Percentiles rank a stretch among this genome's conserved stretches.
These are phyloP conservation scores for Orthosia gothica DNA, from an alignment of 2,888 invertebrate genomes.

Conservation along the genomic window DNA sequence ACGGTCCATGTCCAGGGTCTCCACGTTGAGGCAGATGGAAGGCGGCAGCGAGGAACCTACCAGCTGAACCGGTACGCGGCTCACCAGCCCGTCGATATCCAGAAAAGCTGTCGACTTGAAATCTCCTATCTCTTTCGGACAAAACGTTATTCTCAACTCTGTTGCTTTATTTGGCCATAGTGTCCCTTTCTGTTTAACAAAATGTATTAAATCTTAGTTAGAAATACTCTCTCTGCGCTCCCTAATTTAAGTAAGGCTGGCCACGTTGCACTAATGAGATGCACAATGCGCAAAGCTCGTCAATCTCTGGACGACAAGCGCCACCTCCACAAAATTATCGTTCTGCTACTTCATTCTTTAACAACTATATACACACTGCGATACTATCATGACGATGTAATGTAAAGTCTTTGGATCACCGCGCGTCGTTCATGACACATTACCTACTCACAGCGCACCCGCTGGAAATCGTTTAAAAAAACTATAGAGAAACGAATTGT, in stretches of 20 bases:
- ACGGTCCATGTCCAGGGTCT: slow-evolving; percentile 90
- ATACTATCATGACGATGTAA: neutral
- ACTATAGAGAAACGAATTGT: no score
- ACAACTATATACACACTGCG: neutral
- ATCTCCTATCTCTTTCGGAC: slow-evolving; percentile 89
- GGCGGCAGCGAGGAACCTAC: slow-evolving; percentile 92
- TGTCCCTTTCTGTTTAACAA: slow-evolving; percentile 88
- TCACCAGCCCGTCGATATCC: slow-evolving; percentile 91
- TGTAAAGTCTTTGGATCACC: no score
- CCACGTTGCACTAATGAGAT: no score
- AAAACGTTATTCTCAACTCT: slow-evolving; percentile 90
- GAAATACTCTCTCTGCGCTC: no score
- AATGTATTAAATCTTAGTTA: neutral
- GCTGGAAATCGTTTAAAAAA: no score
- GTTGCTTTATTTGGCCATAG: slow-evolving; percentile 91
- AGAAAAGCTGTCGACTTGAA: slow-evolving; percentile 90
- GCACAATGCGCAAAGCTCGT: neutral
- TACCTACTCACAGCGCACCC: no score
- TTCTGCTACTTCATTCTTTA: neutral
- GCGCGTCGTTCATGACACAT: no score
- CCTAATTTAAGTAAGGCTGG: no score
- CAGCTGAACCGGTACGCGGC: slow-evolving; percentile 89
- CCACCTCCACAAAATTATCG: neutral
- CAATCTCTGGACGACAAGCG: neutral
- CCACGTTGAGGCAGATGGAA: slow-evolving; percentile 89